Conservation (phyloP, 2,113 vertebrate genomes). For the Syngnathus typhle region DNA sequence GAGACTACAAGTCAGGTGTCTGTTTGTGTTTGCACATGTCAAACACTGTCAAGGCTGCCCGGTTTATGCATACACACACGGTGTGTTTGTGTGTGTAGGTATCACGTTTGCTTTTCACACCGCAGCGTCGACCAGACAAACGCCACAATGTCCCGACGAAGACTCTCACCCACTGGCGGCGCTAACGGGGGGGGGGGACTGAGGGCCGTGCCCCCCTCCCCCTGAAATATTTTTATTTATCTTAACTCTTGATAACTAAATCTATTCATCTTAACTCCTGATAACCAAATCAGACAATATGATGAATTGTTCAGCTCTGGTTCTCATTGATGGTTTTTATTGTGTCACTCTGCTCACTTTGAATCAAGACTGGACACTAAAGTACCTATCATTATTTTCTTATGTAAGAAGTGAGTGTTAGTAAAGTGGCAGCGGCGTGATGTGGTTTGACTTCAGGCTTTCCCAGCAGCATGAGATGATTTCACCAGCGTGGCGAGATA, state of each 20-base stretch:
- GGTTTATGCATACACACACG: slow-evolving; percentile 5
- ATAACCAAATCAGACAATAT: too few species aligned
- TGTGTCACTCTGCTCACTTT: slow-evolving; percentile 39
- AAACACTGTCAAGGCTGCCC: slow-evolving; percentile 13
- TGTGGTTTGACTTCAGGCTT: slow-evolving; percentile 27
- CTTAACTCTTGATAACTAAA: too few species aligned
- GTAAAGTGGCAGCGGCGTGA: slow-evolving; percentile 29
- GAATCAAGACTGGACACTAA: not conserved
- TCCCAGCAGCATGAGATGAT: slow-evolving; percentile 29
- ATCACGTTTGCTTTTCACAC: slow-evolving; percentile 12
- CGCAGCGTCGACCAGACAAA: not conserved
- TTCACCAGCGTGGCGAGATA: slow-evolving; percentile 50
- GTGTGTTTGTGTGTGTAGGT: not conserved
- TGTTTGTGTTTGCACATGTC: slow-evolving; percentile 27
- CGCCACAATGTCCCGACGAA: not conserved
- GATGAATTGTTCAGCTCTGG: too few species aligned
- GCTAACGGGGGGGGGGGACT: too few species aligned
- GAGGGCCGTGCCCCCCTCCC: too few species aligned
- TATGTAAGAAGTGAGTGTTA: not conserved
- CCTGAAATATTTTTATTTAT: too few species aligned
- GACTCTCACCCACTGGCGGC: not conserved
- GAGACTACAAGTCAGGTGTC: slow-evolving; percentile 35
- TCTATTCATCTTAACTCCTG: too few species aligned
- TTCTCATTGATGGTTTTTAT: not conserved
- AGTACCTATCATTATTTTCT: not conserved